phyloP scores from a whole-genome alignment of 1,140 invertebrate genomes.

The Cyclargus thomasi region DNA sequence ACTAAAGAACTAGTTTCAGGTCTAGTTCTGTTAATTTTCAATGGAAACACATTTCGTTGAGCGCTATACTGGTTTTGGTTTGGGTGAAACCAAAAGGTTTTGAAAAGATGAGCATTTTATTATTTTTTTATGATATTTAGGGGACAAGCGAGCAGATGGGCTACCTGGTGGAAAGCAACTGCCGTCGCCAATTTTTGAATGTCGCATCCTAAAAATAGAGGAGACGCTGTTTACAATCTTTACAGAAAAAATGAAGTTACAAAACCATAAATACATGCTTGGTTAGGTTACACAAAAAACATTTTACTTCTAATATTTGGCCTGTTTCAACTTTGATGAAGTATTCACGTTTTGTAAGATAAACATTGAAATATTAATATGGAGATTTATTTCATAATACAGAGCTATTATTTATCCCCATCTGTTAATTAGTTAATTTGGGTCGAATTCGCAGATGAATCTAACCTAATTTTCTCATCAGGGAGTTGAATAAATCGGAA shows the following conservation, averaged over 20 bases:
- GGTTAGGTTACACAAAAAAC: neutral
- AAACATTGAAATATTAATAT: neutral
- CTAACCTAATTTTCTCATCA: neutral
- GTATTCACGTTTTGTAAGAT: conserved; percentile 25
- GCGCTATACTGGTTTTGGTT: neutral
- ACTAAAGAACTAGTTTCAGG: conserved; percentile 17
- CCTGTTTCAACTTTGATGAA: conserved; percentile 32
- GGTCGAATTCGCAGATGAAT: neutral
- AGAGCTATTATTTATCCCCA: neutral
- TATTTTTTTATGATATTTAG: no score
- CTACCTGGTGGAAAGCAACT: no score
- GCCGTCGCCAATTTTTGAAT: no score
- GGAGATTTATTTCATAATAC: conserved; percentile 12
- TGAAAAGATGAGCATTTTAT: no score
- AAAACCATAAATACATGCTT: no score
- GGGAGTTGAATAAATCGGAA: no score
- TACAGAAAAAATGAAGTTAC: no score
- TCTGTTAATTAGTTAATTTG: neutral
- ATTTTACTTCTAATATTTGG: conserved; percentile 19
- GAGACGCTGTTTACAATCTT: no score
- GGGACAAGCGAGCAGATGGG: no score
- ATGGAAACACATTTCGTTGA: conserved; percentile 10
- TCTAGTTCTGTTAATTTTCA: conserved; percentile 16
- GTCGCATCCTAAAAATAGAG: no score
- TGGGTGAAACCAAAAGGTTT: no score